Conservation (phyloP, 1,140 invertebrate species). For the Ditylenchus dipsaci region DNA sequence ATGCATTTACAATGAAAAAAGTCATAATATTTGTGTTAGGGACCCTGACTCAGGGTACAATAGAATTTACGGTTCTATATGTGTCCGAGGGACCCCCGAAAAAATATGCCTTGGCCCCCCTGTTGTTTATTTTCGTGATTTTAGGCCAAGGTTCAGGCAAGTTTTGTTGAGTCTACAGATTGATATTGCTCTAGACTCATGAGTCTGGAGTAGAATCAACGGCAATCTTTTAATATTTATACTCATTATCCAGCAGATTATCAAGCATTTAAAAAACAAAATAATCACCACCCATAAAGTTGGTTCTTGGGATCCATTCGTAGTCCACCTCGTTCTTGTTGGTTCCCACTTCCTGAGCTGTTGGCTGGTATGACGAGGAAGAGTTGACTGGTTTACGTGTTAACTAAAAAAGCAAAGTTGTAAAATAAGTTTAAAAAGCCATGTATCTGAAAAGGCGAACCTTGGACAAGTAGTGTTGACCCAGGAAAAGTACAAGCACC, state of each 20-base stretch:
- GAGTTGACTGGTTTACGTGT: slow-evolving; percentile 62
- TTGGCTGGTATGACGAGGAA: slow-evolving; percentile 58
- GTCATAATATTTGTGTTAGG: no score
- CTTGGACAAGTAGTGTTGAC: slow-evolving; percentile 74
- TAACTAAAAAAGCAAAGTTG: no score
- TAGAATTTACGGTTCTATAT: no score
- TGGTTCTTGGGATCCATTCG: slow-evolving; percentile 91
- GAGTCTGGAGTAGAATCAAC: no score
- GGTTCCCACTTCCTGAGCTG: slow-evolving; percentile 71
- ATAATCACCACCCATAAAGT: slow-evolving; percentile 62
- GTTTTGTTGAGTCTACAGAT: not conserved
- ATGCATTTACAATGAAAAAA: no score
- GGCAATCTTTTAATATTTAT: not conserved
- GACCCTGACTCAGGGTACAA: no score
- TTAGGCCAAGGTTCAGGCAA: no score
- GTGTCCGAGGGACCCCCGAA: no score
- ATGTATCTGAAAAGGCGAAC: slow-evolving; percentile 70
- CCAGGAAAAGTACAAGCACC: slow-evolving; percentile 78
- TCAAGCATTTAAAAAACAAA: not conserved
- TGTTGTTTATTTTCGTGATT: no score
- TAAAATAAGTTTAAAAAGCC: no score
- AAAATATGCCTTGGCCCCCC: no score
- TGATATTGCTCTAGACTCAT: no score
- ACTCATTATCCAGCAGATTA: not conserved
- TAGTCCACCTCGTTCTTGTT: slow-evolving; percentile 81